phyloP scores from a whole-genome alignment of 2,888 invertebrate genomes.

The Candidula unifasciata region DNA sequence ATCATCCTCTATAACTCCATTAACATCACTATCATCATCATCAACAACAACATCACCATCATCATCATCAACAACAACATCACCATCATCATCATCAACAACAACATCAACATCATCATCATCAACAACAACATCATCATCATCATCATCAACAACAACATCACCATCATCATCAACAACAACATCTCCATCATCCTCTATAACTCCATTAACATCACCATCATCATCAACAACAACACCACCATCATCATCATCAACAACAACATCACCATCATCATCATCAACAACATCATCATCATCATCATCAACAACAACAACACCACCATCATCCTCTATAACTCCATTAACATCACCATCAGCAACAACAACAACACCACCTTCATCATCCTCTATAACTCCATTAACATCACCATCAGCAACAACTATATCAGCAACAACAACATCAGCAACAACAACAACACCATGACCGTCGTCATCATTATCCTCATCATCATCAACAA shows the following conservation, averaged over 20 bases:
- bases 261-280: conserved; percentile 16
- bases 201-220: background rate
- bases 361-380: too few relatives aligned
- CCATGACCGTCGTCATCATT: background rate
- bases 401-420: background rate
- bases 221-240: background rate
- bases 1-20: background rate
- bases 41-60: background rate
- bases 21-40: conserved; percentile 11
- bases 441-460: background rate
- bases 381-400: too few relatives aligned
- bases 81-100: background rate
- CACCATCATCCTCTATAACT: too few relatives aligned
- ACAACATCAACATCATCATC: background rate
- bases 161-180: background rate
- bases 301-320: too few relatives aligned
- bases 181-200: background rate
- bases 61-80: background rate
- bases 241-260: background rate
- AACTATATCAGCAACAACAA: too few relatives aligned
- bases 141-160: background rate
- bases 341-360: too few relatives aligned
- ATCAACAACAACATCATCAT: background rate
- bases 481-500: background rate
- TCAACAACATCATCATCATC: background rate